Base-by-base conservation (phyloP, 2,888 invertebrate species). In the Chrysina gloriosa region DNA sequence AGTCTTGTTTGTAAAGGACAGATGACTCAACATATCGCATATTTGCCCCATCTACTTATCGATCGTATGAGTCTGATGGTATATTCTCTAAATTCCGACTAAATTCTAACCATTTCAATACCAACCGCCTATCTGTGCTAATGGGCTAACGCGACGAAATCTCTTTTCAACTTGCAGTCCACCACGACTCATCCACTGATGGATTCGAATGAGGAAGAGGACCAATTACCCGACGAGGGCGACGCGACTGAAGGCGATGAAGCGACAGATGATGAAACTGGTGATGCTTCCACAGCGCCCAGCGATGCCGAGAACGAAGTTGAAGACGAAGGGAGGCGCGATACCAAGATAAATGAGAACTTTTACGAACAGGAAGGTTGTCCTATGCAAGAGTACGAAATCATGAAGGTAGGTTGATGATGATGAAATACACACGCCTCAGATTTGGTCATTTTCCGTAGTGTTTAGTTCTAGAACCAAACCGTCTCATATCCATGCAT, bases 381-480 rank as follows among this genome's bases (percentile, higher is more conserved):
- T 77, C 85, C 88, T n/a, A 85, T 88, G 75, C 89, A 89, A 75
- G 88, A 89, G 80, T 90, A 89, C 78, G 89, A 89, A 83, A 88
- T 89, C 73, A 88, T 90, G 86, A 90, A 90, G 85, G 89, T 88
- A 79, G 76, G 77, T n/a, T n/a, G n/a, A n/a, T n/a, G n/a, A n/a
- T n/a, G n/a, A n/a, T n/a, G n/a, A n/a, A n/a, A n/a, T n/a, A n/a
- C n/a, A n/a, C n/a, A n/a, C n/a, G n/a, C n/a, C n/a, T n/a, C n/a
- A n/a, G n/a, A n/a, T n/a, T n/a, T n/a, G n/a, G n/a, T n/a, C n/a
- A n/a, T n/a, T n/a, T n/a, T n/a, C n/a, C n/a, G n/a, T n/a, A n/a
- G n/a, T n/a, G n/a, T n/a, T n/a, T n/a, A n/a, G n/a, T n/a, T n/a
- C n/a, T n/a, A n/a, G n/a, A n/a, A n/a, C n/a, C n/a, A n/a, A n/a